Evolutionary conservation across 35 echinoderm and acorn worm species (phyloP).

Genomic region (Lytechinus pictus): DNA sequence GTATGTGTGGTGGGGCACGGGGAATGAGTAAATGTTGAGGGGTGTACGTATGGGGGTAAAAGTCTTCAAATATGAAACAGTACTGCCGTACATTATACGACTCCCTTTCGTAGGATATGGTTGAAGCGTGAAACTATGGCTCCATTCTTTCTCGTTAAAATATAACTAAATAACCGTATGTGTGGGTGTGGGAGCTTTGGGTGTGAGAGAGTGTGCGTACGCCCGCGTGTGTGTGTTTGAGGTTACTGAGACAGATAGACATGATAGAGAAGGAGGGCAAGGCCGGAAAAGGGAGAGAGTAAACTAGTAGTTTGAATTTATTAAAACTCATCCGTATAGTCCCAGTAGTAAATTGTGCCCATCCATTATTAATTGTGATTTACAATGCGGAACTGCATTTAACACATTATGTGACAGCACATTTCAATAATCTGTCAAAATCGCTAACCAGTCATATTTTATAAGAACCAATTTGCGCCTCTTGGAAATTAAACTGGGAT

Average conservation of each 20-base stretch:
- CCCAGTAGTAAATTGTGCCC: neutral
- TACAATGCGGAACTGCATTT: neutral
- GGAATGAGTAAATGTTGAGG: too few relatives aligned
- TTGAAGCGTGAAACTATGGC: too few relatives aligned
- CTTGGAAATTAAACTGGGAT: neutral
- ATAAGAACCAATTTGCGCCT: neutral
- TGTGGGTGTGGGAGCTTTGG: too few relatives aligned
- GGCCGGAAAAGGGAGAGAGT: neutral
- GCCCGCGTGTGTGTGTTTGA: neutral
- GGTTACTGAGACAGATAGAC: neutral
- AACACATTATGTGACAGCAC: neutral
- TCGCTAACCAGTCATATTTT: neutral
- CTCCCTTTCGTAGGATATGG: too few relatives aligned
- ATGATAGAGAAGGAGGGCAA: neutral
- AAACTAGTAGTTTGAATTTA: neutral
- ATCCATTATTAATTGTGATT: conserved; percentile 19
- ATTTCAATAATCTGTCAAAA: neutral
- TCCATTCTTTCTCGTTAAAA: too few relatives aligned
- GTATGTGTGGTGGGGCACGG: too few relatives aligned
- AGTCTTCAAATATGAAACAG: too few relatives aligned
- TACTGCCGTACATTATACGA: too few relatives aligned
- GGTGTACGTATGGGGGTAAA: too few relatives aligned
- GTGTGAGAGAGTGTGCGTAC: too few relatives aligned
- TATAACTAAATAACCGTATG: too few relatives aligned
- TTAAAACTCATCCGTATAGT: neutral